Evolutionary conservation across 2,113 vertebrate species (phyloP).

Genomic region (Thalassarche chlororhynchos): DNA sequence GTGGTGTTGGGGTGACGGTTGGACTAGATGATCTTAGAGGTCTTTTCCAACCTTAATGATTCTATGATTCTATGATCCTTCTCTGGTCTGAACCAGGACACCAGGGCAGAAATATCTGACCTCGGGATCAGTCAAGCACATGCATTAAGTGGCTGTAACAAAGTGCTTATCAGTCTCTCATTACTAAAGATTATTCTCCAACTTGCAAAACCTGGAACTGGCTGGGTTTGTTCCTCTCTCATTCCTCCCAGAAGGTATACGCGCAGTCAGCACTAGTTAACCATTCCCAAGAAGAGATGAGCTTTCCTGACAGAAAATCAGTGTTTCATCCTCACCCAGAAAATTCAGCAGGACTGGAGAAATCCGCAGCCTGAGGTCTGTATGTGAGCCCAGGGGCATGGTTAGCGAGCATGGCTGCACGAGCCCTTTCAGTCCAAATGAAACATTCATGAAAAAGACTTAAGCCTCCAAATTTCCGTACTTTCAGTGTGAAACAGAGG

Average conservation of each 20-base stretch:
- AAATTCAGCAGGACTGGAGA: neutral
- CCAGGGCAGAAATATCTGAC: neutral
- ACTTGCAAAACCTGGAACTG: slow-evolving; percentile 13
- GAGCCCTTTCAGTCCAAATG: neutral
- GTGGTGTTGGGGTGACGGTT: too few relatives aligned
- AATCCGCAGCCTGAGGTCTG: neutral
- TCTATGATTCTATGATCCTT: too few relatives aligned
- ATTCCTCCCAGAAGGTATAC: neutral
- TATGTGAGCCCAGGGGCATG: neutral
- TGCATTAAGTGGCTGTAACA: neutral
- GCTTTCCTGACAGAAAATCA: slow-evolving; percentile 48
- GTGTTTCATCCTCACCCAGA: slow-evolving; percentile 21
- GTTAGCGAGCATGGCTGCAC: neutral
- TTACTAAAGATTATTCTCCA: neutral
- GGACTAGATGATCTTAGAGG: too few relatives aligned
- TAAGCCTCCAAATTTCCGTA: neutral
- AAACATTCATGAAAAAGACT: neutral
- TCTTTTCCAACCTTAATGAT: too few relatives aligned
- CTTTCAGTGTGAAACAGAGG: neutral
- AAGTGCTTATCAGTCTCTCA: neutral
- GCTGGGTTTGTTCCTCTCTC: slow-evolving; percentile 2
- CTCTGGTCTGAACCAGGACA: neutral
- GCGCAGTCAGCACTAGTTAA: neutral
- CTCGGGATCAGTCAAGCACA: neutral
- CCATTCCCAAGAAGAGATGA: slow-evolving; percentile 48